These are phyloP conservation scores for Onychomys arenicola DNA, from an alignment of 2,797 vertebrate genomes.

Conservation along the genomic window DNA sequence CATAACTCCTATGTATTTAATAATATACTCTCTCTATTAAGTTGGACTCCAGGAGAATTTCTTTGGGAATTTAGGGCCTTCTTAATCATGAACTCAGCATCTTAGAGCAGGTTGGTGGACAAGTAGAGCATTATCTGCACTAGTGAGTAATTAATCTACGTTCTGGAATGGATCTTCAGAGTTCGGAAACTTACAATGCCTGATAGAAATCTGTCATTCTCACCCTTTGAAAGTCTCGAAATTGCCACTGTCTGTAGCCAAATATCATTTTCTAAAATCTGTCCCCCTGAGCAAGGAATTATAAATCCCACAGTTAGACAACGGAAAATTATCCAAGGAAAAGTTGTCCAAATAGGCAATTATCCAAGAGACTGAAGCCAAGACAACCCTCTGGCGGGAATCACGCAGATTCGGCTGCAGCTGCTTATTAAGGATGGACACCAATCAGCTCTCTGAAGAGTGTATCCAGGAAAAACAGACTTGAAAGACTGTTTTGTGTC, in stretches of 20 bases:
- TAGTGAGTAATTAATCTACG: conserved; percentile 75
- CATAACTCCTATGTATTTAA: conserved; percentile 57
- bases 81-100: conserved; percentile 66
- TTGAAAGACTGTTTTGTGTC: conserved; percentile 8
- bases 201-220: conserved; percentile 67
- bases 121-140: conserved; percentile 65
- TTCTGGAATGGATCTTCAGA: conserved; percentile 70
- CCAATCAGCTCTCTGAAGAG: conserved; percentile 41
- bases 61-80: conserved; percentile 63
- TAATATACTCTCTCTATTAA: conserved; percentile 61
- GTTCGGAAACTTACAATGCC: conserved; percentile 56
- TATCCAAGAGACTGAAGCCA: conserved; percentile 72
- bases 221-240: conserved; percentile 70
- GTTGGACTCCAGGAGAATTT: conserved; percentile 55
- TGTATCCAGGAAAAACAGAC: conserved; percentile 62
- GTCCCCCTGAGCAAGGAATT: conserved; percentile 69
- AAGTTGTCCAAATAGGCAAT: conserved; percentile 72
- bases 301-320: conserved; percentile 62
- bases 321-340: conserved; percentile 72
- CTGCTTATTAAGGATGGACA: conserved; percentile 66
- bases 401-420: conserved; percentile 63
- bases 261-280: conserved; percentile 71
- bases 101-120: conserved; percentile 57
- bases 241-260: conserved; percentile 65
- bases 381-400: conserved; percentile 56